A percentile compares a stretch with the other conserved stretches of the same genome.
phyloP scores from a whole-genome alignment of 2,888 invertebrate species.

The Ophioninae sp. region DNA sequence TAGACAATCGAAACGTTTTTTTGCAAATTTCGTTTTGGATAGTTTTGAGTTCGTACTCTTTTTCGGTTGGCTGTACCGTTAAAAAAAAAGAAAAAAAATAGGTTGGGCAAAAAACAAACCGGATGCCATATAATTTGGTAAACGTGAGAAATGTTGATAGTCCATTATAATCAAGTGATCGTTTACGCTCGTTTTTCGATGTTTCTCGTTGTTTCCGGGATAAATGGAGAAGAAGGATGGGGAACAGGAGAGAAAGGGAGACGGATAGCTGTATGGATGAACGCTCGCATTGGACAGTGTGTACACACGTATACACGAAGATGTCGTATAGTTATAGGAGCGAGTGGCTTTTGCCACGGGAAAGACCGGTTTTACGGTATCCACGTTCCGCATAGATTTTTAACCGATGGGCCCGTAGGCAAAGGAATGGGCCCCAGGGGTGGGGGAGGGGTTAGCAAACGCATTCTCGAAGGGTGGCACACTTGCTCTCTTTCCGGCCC shows the following conservation, averaged over 20 bases:
- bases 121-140: background rate
- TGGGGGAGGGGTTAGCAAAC: slow-evolving; percentile 38
- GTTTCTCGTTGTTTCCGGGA: slow-evolving; percentile 21
- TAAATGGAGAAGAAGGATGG: slow-evolving; percentile 33
- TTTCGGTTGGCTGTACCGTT: too few relatives aligned
- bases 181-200: background rate
- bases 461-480: slow-evolving; percentile 60
- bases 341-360: slow-evolving; percentile 41
- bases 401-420: slow-evolving; percentile 40
- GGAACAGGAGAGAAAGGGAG: slow-evolving; percentile 40
- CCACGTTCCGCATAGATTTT: slow-evolving; percentile 63
- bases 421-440: slow-evolving; percentile 6
- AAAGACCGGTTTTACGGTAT: slow-evolving; percentile 65
- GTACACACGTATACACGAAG: slow-evolving; percentile 1
- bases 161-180: background rate
- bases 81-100: too few relatives aligned
- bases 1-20: too few relatives aligned
- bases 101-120: too few relatives aligned
- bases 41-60: too few relatives aligned
- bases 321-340: slow-evolving; percentile 20
- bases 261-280: slow-evolving; percentile 19
- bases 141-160: background rate
- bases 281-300: background rate
- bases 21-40: too few relatives aligned
- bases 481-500: slow-evolving; percentile 10